Evolutionary conservation across 2,797 vertebrate species (phyloP), one percentile per base, ranked within the genome.

Genomic region (Pangasius larnaudii): DNA sequence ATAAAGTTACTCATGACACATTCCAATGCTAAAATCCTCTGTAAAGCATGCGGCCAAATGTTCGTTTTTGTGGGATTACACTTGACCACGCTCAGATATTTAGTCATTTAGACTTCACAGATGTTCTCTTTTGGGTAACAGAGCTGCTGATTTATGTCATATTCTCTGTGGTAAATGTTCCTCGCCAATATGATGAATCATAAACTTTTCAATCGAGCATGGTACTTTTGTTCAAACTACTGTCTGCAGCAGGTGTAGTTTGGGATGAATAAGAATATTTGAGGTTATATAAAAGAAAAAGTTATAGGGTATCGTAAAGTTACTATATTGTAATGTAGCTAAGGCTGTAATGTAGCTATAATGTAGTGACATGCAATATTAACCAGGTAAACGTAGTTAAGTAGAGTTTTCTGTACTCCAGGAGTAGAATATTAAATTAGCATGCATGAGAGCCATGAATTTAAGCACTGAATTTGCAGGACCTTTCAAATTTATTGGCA

Each of bases 1-100:
- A 88, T 91, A 91, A 86, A 69, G 87, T 93, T 91, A 91, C 91
- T 90, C 89, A 87, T 86, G 87, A 89, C 87, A 88, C 91, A 89
- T 91, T 91, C 90, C 90, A 78, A 27, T 89, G 89, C 88, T 89
- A 87, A 90, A 88, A 89, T 88, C 89, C 86, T 90, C 88, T 77
- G 79, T 88, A 91, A 90, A 69, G 24, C 89, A 88, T 78, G 72
- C 61, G 88, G 89, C 83, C 86, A 91, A 89, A 90, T 80, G 84
- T 90, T 90, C 87, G 86, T 39, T 90, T 90, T 91, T 88, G 75
- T 77, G 85, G 88, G 74, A 74, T 87, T 75, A 91, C 77, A 88
- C 88, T 85, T 90, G 87, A 89, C 89, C 87, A 88, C 75, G 86
- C 83, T 86, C 46, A 91, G 85, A 11, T 67, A 85, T 85, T 61